Evolutionary conservation across 2,797 vertebrate species (phyloP), one percentile per base, ranked within the genome.

Genomic region (Chloroceryle inda): DNA sequence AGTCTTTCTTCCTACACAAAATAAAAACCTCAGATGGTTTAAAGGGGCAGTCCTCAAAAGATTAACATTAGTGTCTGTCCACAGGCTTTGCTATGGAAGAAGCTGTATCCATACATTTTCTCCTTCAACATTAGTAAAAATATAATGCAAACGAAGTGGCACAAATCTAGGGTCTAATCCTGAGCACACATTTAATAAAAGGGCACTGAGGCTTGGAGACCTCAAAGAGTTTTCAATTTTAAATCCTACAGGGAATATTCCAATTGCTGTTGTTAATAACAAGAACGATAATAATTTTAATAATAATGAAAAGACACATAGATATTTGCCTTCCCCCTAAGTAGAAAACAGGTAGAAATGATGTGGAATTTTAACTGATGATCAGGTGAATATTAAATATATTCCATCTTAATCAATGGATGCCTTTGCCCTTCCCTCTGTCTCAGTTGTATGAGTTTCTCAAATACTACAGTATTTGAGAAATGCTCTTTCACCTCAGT

Each of bases 401-500:
- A 95, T 94, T 94, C 56, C 29, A 68, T 21, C 12, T 40, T 53
- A 35, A 82, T 95, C 71, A 91, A 85, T 95, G 89, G 77, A 89
- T 8, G 13, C 13, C 26, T 88, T 90, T 84, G 74, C 45, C 44
- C 62, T 92, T 89, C 88, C 73, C 81, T 82, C 63, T 67, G 14
- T 23, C 16, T 10, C 24, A 4, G 52, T 92, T 84, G 77, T 94
- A 75, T 29, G 42, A 76, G 80, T 95, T 95, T 94, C 92, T 95
- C 88, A 86, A 93, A 96, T 94, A 91, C 86, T 82, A 44, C 72
- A 89, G 79, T 72, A 92, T 85, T 92, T 92, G 95, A 96, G 66
- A 94, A 52, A 52, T 29, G 49, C 26, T 52, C 15, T 52, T 27
- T 17, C 49, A 87, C 35, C 67, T 74, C 44, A 47, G 55, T 82